phyloP scores from a whole-genome alignment of 2,888 invertebrate genomes.

The Dryocosmus kuriphilus region DNA sequence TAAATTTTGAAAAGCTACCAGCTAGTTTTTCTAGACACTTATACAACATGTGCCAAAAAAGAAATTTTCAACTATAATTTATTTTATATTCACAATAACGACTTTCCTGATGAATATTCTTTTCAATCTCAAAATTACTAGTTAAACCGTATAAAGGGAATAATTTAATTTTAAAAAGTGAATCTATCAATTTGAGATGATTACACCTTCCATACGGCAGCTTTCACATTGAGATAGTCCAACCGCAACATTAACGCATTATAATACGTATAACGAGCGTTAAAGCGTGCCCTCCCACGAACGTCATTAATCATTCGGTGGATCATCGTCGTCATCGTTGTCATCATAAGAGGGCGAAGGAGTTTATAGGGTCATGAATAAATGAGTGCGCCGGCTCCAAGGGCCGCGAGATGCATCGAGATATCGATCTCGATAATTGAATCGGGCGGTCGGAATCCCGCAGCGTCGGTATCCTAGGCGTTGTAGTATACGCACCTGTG shows the following conservation, averaged over 20 bases:
- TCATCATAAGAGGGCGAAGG: conserved; percentile 40
- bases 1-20: no score
- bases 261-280: conserved; percentile 39
- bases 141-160: no score
- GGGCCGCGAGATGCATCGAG: conserved; percentile 60
- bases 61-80: no score
- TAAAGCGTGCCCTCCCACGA: conserved; percentile 50
- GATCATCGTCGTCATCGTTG: conserved; percentile 44
- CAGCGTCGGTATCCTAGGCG: conserved; percentile 64
- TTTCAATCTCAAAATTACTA: no score
- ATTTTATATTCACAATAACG: no score
- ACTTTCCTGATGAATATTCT: no score
- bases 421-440: conserved; percentile 76
- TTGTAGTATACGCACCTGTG: conserved; percentile 50
- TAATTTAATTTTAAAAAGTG: no score
- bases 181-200: not conserved
- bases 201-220: conserved; percentile 28
- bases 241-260: conserved; percentile 50
- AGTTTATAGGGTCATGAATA: conserved; percentile 48
- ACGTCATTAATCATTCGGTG: conserved; percentile 58
- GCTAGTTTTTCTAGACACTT: no score
- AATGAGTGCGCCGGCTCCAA: conserved; percentile 48
- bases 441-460: conserved; percentile 70
- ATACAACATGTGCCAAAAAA: no score
- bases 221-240: conserved; percentile 50